These are phyloP conservation scores for Gymnarchus niloticus DNA, from an alignment of 2,113 vertebrate species.

Conservation along the genomic window DNA sequence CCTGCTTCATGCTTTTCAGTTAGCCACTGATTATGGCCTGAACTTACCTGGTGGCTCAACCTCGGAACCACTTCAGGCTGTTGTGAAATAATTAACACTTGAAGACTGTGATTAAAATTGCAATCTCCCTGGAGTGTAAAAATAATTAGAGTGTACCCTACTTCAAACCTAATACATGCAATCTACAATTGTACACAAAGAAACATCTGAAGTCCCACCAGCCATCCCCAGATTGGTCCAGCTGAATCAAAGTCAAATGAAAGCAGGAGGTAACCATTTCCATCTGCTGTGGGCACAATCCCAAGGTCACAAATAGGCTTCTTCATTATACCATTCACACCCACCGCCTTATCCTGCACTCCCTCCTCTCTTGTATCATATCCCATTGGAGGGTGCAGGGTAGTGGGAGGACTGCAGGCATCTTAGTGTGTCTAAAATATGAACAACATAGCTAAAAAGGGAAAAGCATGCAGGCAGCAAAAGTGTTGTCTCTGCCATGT, in stretches of 20 bases:
- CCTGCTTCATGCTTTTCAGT: neutral
- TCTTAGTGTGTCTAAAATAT: conserved; percentile 36
- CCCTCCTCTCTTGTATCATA: neutral
- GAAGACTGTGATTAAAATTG: conserved; percentile 11
- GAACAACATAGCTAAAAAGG: neutral
- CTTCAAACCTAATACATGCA: neutral
- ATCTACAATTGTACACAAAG: neutral
- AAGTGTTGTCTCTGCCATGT: too few relatives aligned
- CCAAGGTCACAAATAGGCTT: conserved; percentile 8
- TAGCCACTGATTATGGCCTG: neutral
- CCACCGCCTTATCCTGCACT: neutral
- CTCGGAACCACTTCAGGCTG: conserved; percentile 3
- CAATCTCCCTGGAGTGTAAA: neutral
- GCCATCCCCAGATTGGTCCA: neutral
- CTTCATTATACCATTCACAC: neutral
- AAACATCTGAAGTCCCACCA: neutral
- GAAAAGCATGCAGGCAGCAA: neutral
- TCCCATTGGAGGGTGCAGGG: conserved; percentile 17
- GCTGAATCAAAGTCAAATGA: neutral
- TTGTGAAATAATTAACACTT: conserved; percentile 20
- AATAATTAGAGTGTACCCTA: neutral
- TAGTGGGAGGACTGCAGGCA: conserved; percentile 21
- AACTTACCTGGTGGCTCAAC: neutral
- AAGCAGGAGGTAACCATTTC: neutral
- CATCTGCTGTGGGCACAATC: neutral